Evolutionary conservation across 2,797 vertebrate genomes (phyloP), one percentile per base, ranked within the genome.

Genomic region (Vultur gryphus): DNA sequence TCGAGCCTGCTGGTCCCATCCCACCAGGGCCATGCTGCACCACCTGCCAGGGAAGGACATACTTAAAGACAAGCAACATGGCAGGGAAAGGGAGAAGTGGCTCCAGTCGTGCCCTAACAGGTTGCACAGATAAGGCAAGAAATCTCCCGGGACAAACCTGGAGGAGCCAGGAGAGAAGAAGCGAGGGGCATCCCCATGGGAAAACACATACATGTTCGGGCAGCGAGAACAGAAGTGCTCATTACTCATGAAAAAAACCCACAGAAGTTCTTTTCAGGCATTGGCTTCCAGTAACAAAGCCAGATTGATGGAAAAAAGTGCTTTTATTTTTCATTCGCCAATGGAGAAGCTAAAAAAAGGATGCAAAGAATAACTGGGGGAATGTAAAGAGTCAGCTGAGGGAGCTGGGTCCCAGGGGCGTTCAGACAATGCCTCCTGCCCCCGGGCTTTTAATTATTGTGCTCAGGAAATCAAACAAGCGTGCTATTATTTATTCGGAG

Each of bases 211-310:
- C 84, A 92, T 96, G 95, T 96, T 90, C 3, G 1, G 69, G 94
- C 87, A 94, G 90, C 2, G 23, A 61, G 95, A 94, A 94, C 83
- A 94, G 94, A 89, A 95, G 85, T 61, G 57, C 95, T 96, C 82
- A 69, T 96, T 96, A 92, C 95, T 97, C 93, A 78, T 21, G 89
- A 84, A 95, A 95, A 91, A 89, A 79, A 1, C 59, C 65, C 93
- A 97, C 95, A 97, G 93, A 96, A 95, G 91, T 96, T 90, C 96
- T 96, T 96, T 97, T 97, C 97, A 97, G 95, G 94, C 94, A 97
- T 95, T 57, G 3, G 88, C 96, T 96, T 96, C 93, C 95, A 97
- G 86, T 59, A 94, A 96, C 95, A 94, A 96, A 97, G 89, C 67
- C 87, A 95, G 95, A 96, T 72, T 94, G 94, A 95, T 95, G 91